These are phyloP conservation scores for Xyrichtys novacula DNA, from an alignment of 2,797 vertebrate genomes.

Conservation along the genomic window DNA sequence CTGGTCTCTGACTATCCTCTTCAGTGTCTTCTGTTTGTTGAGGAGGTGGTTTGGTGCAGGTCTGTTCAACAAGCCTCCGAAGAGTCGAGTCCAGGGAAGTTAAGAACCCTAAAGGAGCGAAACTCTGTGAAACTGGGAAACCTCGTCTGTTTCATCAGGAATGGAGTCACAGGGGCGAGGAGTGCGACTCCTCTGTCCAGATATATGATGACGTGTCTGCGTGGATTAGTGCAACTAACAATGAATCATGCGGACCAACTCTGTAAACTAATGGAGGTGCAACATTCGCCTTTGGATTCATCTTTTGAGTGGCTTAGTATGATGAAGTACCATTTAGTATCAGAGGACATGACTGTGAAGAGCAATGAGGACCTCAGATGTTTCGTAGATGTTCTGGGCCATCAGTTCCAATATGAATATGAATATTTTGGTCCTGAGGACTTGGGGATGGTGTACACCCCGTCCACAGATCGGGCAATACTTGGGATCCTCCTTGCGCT, in stretches of 20 bases:
- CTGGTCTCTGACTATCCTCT: slow-evolving; percentile 83
- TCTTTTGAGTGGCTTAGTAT: slow-evolving; percentile 90
- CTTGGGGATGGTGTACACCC: slow-evolving; percentile 77
- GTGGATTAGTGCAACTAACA: slow-evolving; percentile 78
- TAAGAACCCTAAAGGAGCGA: slow-evolving; percentile 57
- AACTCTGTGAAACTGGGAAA: slow-evolving; percentile 75
- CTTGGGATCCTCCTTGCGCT: slow-evolving; percentile 87
- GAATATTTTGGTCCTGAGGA: slow-evolving; percentile 88
- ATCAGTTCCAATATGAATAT: slow-evolving; percentile 83
- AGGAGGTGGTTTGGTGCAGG: slow-evolving; percentile 84
- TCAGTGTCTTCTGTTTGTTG: slow-evolving; percentile 88
- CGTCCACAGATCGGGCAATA: slow-evolving; percentile 82
- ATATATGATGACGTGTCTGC: slow-evolving; percentile 66
- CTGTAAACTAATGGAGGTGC: slow-evolving; percentile 72
- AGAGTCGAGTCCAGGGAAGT: slow-evolving; percentile 36
- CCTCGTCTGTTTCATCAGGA: slow-evolving; percentile 72
- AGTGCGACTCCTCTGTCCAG: slow-evolving; percentile 41
- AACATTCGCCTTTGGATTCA: slow-evolving; percentile 59
- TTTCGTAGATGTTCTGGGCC: slow-evolving; percentile 84
- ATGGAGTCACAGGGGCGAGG: slow-evolving; percentile 50
- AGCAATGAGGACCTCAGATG: slow-evolving; percentile 55
- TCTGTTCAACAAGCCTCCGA: slow-evolving; percentile 72
- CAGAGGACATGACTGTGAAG: slow-evolving; percentile 32
- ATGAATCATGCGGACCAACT: slow-evolving; percentile 84
- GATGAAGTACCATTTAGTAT: slow-evolving; percentile 85